Conservation (phyloP, 2,888 invertebrate genomes). For the Pegoplata infirma region DNA sequence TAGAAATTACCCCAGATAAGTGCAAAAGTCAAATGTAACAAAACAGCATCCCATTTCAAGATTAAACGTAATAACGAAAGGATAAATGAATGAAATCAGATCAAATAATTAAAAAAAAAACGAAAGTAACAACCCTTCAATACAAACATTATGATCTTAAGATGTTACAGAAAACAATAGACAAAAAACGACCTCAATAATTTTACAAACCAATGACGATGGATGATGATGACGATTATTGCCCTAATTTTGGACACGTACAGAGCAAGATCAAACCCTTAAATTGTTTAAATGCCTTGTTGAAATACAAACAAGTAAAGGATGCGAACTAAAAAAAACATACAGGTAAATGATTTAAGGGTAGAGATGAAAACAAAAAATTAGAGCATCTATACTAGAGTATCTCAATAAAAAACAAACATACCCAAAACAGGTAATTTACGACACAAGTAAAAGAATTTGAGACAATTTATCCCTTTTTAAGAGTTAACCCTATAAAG, state of each 20-base stretch:
- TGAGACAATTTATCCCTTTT: background rate
- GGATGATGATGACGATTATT: constrained; percentile 60
- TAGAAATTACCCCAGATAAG: constrained; percentile 64
- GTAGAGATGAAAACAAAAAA: constrained; percentile 19
- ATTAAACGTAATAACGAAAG: constrained; percentile 57
- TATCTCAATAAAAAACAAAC: constrained; percentile 45
- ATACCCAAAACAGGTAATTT: constrained; percentile 50
- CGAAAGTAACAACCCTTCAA: constrained; percentile 70
- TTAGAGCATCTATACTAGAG: constrained; percentile 44
- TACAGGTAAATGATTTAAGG: constrained; percentile 59
- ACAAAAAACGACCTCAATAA: constrained; percentile 70
- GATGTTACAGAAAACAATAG: constrained; percentile 50
- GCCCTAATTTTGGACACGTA: constrained; percentile 70
- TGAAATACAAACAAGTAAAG: constrained; percentile 52
- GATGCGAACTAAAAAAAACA: constrained; percentile 50
- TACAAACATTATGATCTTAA: constrained; percentile 70
- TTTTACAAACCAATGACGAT: constrained; percentile 67
- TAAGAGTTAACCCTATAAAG: too few relatives aligned
- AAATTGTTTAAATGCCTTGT: constrained; percentile 70
- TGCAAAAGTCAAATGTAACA: constrained; percentile 74
- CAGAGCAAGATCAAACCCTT: constrained; percentile 65
- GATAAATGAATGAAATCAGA: constrained; percentile 52
- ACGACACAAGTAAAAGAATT: background rate
- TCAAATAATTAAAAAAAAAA: constrained; percentile 51
- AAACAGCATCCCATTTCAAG: constrained; percentile 68